Conservation (phyloP, 2,797 vertebrate species). For the Enteromius afrohamiltoni region DNA sequence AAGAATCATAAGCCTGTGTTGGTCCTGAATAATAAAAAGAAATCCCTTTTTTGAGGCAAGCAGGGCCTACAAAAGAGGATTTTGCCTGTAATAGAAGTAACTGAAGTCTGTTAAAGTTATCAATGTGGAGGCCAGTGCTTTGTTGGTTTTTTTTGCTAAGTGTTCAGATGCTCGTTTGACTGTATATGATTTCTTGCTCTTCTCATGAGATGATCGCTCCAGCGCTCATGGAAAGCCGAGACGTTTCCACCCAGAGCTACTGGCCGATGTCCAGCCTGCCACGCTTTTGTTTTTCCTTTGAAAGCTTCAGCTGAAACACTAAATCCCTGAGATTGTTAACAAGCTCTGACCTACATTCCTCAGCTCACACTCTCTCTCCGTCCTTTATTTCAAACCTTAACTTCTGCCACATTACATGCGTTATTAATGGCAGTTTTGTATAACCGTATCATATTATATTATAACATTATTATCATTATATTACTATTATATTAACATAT, state of each 20-base stretch:
- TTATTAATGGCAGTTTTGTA: neutral
- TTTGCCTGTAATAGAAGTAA: neutral
- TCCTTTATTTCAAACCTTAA: neutral
- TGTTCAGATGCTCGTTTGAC: neutral
- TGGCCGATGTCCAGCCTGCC: conserved; percentile 68
- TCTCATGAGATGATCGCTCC: neutral
- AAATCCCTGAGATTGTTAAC: conserved; percentile 68
- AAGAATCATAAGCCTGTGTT: neutral
- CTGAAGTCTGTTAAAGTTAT: neutral
- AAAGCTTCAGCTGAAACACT: conserved; percentile 60
- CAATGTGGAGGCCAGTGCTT: neutral
- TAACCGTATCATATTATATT: too few species aligned
- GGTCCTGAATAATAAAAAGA: neutral
- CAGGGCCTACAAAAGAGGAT: neutral
- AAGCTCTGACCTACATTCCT: conserved; percentile 74
- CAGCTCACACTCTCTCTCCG: neutral
- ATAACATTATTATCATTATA: too few species aligned
- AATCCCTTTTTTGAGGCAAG: too few species aligned
- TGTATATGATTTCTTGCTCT: neutral
- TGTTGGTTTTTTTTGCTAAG: neutral
- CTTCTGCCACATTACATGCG: too few species aligned
- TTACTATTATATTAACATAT: neutral
- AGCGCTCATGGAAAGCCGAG: neutral
- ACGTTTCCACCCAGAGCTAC: conserved; percentile 41
- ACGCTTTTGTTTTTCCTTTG: conserved; percentile 70